A percentile compares a stretch with the other conserved stretches of the same genome.
These are phyloP conservation scores for Limanda limanda DNA, from an alignment of 2,113 vertebrate genomes.

Conservation along the genomic window DNA sequence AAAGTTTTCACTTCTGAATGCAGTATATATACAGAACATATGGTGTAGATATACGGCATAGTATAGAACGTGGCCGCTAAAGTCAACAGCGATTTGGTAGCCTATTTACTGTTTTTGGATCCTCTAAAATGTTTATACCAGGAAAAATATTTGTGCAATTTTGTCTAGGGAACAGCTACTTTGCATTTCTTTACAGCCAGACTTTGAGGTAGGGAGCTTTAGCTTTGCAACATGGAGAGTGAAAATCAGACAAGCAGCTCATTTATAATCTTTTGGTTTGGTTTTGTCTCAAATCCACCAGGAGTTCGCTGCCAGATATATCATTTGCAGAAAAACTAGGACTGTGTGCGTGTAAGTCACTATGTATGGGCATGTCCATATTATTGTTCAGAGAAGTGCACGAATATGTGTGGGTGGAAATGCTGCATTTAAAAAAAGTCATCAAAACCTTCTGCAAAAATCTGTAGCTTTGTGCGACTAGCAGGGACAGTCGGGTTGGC, in stretches of 20 bases:
- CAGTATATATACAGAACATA: background rate
- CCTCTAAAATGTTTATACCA: constrained; percentile 14
- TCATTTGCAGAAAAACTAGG: constrained; percentile 39
- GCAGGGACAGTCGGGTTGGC: constrained; percentile 26
- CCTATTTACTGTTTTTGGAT: background rate
- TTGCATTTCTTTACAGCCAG: background rate
- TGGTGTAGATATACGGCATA: background rate
- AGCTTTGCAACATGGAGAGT: background rate
- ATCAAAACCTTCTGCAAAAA: constrained; percentile 33
- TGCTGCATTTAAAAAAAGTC: constrained; percentile 18
- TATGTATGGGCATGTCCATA: constrained; percentile 5
- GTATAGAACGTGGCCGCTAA: background rate
- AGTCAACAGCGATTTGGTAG: background rate
- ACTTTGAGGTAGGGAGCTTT: background rate
- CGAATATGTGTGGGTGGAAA: constrained; percentile 25
- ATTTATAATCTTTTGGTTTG: constrained; percentile 1
- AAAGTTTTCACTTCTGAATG: background rate
- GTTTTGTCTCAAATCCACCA: constrained; percentile 3
- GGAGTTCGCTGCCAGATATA: constrained; percentile 48
- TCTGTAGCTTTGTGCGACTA: constrained; percentile 8
- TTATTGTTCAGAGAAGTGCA: constrained; percentile 15
- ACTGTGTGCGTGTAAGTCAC: constrained; percentile 11
- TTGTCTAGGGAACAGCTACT: background rate
- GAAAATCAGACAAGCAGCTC: constrained; percentile 2
- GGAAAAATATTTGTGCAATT: background rate